phyloP scores from a whole-genome alignment of 2,113 vertebrate species.

The Gymnobelideus leadbeateri region DNA sequence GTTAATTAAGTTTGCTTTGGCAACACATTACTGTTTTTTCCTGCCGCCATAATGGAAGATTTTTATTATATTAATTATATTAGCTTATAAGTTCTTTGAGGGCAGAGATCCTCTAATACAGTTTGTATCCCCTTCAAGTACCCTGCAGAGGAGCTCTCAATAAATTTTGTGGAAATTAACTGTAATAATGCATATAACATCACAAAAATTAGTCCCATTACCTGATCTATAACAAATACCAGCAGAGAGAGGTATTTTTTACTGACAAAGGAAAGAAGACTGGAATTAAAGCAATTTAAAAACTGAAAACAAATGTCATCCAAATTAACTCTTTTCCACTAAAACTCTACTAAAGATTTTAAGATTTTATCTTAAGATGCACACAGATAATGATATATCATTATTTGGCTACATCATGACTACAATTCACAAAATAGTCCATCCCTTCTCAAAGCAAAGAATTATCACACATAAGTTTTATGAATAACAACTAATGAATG shows the following conservation, averaged over 20 bases:
- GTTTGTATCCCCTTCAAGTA: neutral
- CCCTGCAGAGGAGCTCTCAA: neutral
- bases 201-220: neutral
- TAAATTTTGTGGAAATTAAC: neutral
- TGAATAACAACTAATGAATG: neutral
- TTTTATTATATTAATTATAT: slow-evolving; percentile 36
- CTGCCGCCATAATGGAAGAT: neutral
- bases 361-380: neutral
- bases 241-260: neutral
- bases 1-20: slow-evolving; percentile 3
- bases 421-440: neutral
- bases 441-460: neutral
- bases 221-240: neutral
- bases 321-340: neutral
- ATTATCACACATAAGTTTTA: neutral
- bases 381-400: no score
- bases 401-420: neutral
- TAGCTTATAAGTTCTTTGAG: no score
- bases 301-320: neutral
- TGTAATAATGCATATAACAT: neutral
- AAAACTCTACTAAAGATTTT: neutral
- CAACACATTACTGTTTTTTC: slow-evolving; percentile 28
- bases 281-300: neutral
- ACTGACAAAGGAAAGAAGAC: neutral
- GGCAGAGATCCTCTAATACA: neutral